Evolutionary conservation across 1,140 invertebrate species (phyloP).

Genomic region (Yoshiicerus persimilis): DNA sequence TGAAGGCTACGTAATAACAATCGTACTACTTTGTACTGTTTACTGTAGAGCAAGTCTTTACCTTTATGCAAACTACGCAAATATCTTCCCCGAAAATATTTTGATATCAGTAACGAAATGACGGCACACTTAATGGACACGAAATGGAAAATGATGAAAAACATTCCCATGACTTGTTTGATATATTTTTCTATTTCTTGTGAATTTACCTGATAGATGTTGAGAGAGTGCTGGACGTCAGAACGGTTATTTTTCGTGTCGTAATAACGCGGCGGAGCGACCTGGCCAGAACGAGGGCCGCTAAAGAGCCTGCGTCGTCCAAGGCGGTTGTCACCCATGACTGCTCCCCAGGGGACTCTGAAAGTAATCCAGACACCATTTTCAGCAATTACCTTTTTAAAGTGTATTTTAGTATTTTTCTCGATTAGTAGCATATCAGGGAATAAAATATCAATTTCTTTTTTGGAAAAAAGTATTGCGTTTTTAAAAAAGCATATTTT

Average conservation of each 20-base stretch:
- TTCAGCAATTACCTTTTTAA: background rate
- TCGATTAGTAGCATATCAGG: too few relatives aligned
- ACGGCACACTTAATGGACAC: background rate
- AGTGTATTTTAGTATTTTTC: too few relatives aligned
- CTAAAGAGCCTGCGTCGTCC: background rate
- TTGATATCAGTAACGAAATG: too few relatives aligned
- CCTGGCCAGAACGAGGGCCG: background rate
- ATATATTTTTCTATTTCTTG: too few relatives aligned
- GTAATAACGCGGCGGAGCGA: background rate
- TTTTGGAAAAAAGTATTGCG: too few relatives aligned
- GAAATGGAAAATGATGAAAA: background rate
- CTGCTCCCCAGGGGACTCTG: background rate
- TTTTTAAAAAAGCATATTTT: too few relatives aligned
- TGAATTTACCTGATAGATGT: constrained; percentile 3
- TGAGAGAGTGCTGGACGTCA: background rate
- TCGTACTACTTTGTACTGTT: too few relatives aligned
- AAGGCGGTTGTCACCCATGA: constrained; percentile 8
- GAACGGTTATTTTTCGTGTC: background rate
- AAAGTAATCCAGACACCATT: background rate
- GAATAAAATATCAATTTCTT: too few relatives aligned
- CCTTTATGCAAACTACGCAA: too few relatives aligned
- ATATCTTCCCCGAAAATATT: too few relatives aligned
- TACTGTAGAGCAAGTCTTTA: too few relatives aligned
- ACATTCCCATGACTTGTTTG: background rate
- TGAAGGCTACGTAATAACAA: too few relatives aligned